Conservation (phyloP, 2,888 invertebrate species). For the Drosophila histrio region DNA sequence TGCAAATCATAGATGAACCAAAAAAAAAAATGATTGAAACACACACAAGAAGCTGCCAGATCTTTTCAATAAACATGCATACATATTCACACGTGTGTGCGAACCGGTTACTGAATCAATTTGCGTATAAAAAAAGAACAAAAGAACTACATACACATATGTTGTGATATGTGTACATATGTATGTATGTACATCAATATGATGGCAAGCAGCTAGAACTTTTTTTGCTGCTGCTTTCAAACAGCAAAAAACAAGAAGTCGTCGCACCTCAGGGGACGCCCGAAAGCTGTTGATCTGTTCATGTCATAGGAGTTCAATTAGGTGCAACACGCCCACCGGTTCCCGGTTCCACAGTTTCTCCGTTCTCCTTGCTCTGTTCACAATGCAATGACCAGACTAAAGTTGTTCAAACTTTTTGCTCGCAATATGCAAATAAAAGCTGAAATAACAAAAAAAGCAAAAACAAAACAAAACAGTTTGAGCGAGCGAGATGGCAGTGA, state of each 20-base stretch:
- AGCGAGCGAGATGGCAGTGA: conserved; percentile 4
- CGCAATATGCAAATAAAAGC: conserved; percentile 39
- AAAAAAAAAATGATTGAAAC: background rate
- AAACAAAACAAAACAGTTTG: conserved; percentile 5
- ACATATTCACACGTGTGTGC: conserved; percentile 21
- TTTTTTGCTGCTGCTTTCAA: conserved; percentile 2
- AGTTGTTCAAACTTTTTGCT: conserved; percentile 37
- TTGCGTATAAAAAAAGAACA: conserved; percentile 42
- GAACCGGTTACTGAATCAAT: conserved; percentile 69
- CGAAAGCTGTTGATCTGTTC: conserved; percentile 47
- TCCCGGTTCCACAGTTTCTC: background rate
- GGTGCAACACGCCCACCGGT: conserved; percentile 35
- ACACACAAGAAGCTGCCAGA: conserved; percentile 37
- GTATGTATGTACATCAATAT: conserved; percentile 34
- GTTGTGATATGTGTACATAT: too few species aligned
- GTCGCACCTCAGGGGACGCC: conserved; percentile 13
- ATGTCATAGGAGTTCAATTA: conserved; percentile 74
- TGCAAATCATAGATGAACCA: conserved; percentile 28
- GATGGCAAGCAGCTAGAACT: conserved; percentile 44
- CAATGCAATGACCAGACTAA: conserved; percentile 8
- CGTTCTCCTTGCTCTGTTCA: background rate
- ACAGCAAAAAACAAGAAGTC: conserved; percentile 22
- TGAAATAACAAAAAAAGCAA: conserved; percentile 3
- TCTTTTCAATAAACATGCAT: conserved; percentile 38
- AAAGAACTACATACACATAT: conserved; percentile 22